Evolutionary conservation across 2,113 vertebrate genomes (phyloP).

Genomic region (Eclectus roratus): DNA sequence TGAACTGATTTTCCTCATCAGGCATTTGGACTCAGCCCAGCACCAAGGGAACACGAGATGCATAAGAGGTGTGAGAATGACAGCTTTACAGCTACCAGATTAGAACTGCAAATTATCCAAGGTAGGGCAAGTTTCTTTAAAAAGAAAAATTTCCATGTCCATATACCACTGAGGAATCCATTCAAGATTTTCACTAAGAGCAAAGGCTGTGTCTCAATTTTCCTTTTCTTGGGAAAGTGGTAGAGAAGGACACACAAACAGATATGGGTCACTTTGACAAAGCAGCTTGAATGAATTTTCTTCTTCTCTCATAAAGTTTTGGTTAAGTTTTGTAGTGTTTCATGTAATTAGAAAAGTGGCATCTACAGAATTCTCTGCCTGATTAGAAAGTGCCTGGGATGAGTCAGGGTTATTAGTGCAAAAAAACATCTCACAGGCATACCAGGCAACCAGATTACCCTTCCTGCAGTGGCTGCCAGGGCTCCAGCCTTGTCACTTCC

Average conservation of each 20-base stretch:
- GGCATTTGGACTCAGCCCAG: neutral
- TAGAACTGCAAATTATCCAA: slow-evolving; percentile 26
- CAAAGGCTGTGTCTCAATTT: neutral
- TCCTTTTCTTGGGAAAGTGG: neutral
- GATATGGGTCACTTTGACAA: neutral
- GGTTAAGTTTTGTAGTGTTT: neutral
- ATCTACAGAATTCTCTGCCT: neutral
- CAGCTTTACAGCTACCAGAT: slow-evolving; percentile 6
- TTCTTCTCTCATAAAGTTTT: neutral
- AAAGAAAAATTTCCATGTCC: neutral
- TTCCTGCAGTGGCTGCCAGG: slow-evolving; percentile 13
- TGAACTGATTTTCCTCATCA: neutral
- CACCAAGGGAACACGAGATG: neutral
- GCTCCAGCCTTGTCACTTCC: slow-evolving; percentile 41
- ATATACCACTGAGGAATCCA: neutral
- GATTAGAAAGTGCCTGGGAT: slow-evolving; percentile 19
- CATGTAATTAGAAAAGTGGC: neutral
- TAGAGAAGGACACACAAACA: neutral
- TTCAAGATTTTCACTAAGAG: neutral
- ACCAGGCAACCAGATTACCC: slow-evolving; percentile 24
- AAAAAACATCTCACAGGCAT: slow-evolving; percentile 40
- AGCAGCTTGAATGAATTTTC: neutral
- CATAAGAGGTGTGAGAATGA: neutral
- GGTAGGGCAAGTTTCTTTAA: neutral
- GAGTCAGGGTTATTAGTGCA: slow-evolving; percentile 22